Base-by-base conservation (phyloP, 2,888 invertebrate species). In the Beris morrisii region DNA sequence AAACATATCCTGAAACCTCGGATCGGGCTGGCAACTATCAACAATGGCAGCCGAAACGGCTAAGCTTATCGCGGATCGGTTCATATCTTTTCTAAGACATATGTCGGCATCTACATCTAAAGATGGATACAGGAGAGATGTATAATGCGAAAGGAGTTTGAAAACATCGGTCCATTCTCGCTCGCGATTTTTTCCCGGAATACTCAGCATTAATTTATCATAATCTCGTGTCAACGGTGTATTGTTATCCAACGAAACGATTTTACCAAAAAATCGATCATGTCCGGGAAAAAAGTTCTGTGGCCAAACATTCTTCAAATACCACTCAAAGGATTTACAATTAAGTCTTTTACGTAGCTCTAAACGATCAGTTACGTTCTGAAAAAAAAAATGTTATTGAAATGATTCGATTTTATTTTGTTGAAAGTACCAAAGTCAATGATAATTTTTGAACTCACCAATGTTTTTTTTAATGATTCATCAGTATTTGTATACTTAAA, bases 321-420 rank as follows among this genome's bases (percentile, higher is more conserved):
- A 99, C 97, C 97, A 97, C 61, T 88, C 85, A 75, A 97, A 97
- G 72, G 86, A 87, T 80, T 94, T 92, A 78, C 97, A 97, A 15
- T 90, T 81, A 45, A 96, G 82, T 70, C 83, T 84, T 69, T 90
- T 83, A 1, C 89, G 83, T 48, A 97, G 79, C 31, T 86, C 85
- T 12, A 91, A 73, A 64, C 98, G 83, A 38, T 84, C 82, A 0
- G 82, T 82, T 0, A 89, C 84, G 67, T 85, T 82, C 72, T 92
- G 89, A 64, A 84, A 53, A 28, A 43, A 30, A 9, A 22, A 22
- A 22, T 22, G 22, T 22, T 22, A 22, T 22, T 43, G 22, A 57
- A 44, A 31, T n/a, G 4, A 52, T 32, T 3, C 12, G 1, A 4
- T 32, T 32, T 4, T 38, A 38, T 7, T 7, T 3, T 1, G 38